Percentiles rank a stretch among this genome's conserved stretches.
Evolutionary conservation across 1,140 invertebrate genomes (phyloP).

Genomic region (Caenorhabditis elegans): WBcel235 BX284604.4:1530001-1530500

Average conservation of each 20-base stretch:
- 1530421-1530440: constrained; percentile 15
- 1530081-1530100: constrained; percentile 41
- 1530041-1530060: not conserved
- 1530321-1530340: not conserved
- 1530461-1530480: constrained; percentile 46
- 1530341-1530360: constrained; percentile 22
- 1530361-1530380: constrained; percentile 1
- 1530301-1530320: constrained; percentile 37
- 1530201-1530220: not conserved
- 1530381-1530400: not conserved
- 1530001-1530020: too few relatives aligned
- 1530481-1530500: constrained; percentile 42
- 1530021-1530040: too few relatives aligned
- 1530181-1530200: not conserved
- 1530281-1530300: constrained; percentile 37
- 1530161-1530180: not conserved
- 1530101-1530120: constrained; percentile 26
- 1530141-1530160: constrained; percentile 32
- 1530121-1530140: constrained; percentile 33
- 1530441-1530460: constrained; percentile 39
- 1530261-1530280: constrained; percentile 31
- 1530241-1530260: constrained; percentile 8
- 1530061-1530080: constrained; percentile 38
- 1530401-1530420: too few relatives aligned
- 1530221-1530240: constrained; percentile 21